These are phyloP conservation scores for Empis livida DNA, from an alignment of 2,888 invertebrate species.

Conservation along the genomic window DNA sequence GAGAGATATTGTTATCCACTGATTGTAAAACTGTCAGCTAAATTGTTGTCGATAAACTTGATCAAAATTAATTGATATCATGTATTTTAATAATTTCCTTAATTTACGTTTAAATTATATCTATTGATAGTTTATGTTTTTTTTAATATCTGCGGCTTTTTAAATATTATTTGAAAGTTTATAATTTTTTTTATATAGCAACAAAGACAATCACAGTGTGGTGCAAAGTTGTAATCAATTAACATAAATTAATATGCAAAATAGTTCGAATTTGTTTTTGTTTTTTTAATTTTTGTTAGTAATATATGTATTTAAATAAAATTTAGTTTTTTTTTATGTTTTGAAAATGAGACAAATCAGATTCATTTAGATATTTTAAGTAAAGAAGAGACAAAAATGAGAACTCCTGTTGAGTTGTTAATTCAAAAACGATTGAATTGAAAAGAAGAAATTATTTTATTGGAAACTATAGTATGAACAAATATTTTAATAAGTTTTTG, in stretches of 20 bases:
- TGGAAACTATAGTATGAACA: no score
- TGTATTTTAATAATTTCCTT: slow-evolving; percentile 1
- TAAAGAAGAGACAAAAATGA: neutral
- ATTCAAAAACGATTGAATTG: no score
- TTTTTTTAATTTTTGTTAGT: no score
- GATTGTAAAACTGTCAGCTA: no score
- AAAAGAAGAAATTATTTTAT: no score
- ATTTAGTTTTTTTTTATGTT: neutral
- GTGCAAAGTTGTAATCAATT: slow-evolving; percentile 11
- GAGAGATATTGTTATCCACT: no score
- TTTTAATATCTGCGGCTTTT: no score
- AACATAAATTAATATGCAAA: slow-evolving; percentile 15
- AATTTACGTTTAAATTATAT: no score
- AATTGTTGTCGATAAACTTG: slow-evolving; percentile 4
- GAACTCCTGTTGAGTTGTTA: neutral
- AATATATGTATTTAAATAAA: no score
- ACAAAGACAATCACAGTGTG: neutral
- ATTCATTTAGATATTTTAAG: neutral
- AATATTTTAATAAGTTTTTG: no score
- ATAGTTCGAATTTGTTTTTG: no score
- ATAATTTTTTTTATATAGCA: neutral
- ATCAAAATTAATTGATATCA: slow-evolving; percentile 7
- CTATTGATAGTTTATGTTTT: no score
- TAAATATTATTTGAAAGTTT: neutral
- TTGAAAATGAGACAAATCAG: neutral